phyloP scores from a whole-genome alignment of 2,888 invertebrate genomes.

The Archips xylosteana region DNA sequence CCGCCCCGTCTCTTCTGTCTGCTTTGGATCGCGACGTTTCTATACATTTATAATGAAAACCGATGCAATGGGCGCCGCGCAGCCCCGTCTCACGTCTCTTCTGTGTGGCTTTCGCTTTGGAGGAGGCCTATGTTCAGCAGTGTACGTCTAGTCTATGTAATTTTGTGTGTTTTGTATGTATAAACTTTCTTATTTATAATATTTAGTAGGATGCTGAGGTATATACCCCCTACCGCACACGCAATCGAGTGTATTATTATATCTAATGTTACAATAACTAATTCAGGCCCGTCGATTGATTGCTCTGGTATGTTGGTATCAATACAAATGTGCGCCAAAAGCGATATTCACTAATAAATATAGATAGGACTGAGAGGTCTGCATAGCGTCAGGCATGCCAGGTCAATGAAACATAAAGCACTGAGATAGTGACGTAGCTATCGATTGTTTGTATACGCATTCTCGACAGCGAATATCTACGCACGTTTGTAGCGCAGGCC shows the following conservation, averaged over 20 bases:
- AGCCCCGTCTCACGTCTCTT: no score
- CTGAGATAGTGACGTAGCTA: background rate
- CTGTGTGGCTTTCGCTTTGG: no score
- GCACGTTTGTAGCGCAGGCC: background rate
- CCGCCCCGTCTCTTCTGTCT: no score
- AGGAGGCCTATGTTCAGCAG: no score
- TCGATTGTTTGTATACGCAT: no score
- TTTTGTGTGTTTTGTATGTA: no score
- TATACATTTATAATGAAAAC: no score
- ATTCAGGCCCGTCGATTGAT: constrained; percentile 22
- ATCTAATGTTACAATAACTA: constrained; percentile 8
- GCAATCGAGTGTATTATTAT: background rate
- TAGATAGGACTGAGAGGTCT: constrained; percentile 21
- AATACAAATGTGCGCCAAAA: constrained; percentile 26
- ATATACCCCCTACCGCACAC: background rate
- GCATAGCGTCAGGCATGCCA: constrained; percentile 7
- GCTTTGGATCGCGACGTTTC: no score
- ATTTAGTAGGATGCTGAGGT: no score
- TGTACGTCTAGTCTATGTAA: no score
- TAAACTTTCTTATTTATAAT: background rate
- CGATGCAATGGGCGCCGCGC: no score
- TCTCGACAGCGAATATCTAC: background rate
- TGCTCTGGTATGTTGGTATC: constrained; percentile 20
- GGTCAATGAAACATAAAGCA: constrained; percentile 4
- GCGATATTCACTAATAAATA: constrained; percentile 32